Percentiles rank a stretch among this genome's conserved stretches.
phyloP scores from a whole-genome alignment of 2,888 invertebrate species.

The Pantelozetes paolii region DNA sequence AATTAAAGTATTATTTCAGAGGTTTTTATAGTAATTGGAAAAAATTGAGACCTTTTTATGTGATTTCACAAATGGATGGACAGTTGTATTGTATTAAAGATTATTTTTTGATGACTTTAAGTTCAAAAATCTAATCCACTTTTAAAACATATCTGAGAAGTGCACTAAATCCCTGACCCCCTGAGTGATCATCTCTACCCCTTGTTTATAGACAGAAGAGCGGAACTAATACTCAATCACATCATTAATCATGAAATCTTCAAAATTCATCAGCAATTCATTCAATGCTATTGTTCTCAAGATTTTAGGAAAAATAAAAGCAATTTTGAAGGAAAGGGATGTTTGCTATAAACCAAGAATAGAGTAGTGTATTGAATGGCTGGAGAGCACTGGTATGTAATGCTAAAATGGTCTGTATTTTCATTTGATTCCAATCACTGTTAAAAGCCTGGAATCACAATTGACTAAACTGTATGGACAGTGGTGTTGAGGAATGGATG shows the following conservation, averaged over 20 bases:
- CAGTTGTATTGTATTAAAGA: no score
- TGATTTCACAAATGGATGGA: no score
- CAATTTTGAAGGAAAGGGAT: slow-evolving; percentile 22
- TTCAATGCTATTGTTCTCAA: neutral
- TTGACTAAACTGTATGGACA: neutral
- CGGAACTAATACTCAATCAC: neutral
- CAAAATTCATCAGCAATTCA: slow-evolving; percentile 28
- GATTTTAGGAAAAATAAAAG: slow-evolving; percentile 17
- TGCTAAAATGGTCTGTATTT: slow-evolving; percentile 17
- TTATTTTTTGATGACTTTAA: no score
- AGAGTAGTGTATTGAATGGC: neutral
- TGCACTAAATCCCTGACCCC: no score
- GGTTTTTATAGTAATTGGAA: no score
- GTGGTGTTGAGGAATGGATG: slow-evolving; percentile 1
- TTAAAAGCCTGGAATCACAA: slow-evolving; percentile 17
- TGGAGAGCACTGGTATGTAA: neutral
- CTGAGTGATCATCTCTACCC: no score
- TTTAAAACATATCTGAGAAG: no score
- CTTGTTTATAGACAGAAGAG: neutral
- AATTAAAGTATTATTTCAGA: no score
- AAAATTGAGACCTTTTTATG: no score
- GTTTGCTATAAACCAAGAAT: slow-evolving; percentile 15
- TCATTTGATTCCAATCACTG: slow-evolving; percentile 29
- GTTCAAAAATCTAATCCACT: no score
- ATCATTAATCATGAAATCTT: slow-evolving; percentile 20